Percentiles rank a stretch among this genome's conserved stretches.
phyloP scores from a whole-genome alignment of 1,140 invertebrate species.

The Danaus melanippus region DNA sequence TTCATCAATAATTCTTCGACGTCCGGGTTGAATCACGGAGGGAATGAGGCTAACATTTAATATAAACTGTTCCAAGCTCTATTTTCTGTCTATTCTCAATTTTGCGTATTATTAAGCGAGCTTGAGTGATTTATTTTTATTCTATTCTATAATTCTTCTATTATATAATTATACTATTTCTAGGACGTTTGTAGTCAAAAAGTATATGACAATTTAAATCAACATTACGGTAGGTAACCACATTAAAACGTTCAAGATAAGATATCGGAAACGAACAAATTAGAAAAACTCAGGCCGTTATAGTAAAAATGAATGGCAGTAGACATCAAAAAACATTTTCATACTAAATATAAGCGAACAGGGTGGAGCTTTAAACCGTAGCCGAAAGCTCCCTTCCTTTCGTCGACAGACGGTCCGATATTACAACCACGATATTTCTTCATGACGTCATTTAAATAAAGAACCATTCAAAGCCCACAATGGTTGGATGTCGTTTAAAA shows the following conservation, averaged over 20 bases:
- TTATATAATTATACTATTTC: background rate
- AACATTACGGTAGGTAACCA: slow-evolving; percentile 8
- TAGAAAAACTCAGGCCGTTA: background rate
- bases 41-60: slow-evolving; percentile 21
- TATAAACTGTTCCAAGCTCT: slow-evolving; percentile 14
- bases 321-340: slow-evolving; percentile 49
- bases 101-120: background rate
- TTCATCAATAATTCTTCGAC: slow-evolving; percentile 44
- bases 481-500: slow-evolving; percentile 40
- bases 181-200: slow-evolving; percentile 6
- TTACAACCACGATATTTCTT: slow-evolving; percentile 60
- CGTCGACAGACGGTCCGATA: slow-evolving; percentile 62
- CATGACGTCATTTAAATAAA: slow-evolving; percentile 68
- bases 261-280: background rate
- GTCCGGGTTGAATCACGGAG: slow-evolving; percentile 26
- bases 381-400: slow-evolving; percentile 59
- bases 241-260: background rate
- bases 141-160: too few species aligned
- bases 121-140: background rate
- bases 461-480: slow-evolving; percentile 46
- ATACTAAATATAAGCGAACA: slow-evolving; percentile 54
- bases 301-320: slow-evolving; percentile 26
- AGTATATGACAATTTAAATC: slow-evolving; percentile 18
- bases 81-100: slow-evolving; percentile 6
- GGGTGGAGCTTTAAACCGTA: slow-evolving; percentile 54